Base-by-base conservation (phyloP, 2,113 vertebrate species). In the Tragelaphus scriptus region DNA sequence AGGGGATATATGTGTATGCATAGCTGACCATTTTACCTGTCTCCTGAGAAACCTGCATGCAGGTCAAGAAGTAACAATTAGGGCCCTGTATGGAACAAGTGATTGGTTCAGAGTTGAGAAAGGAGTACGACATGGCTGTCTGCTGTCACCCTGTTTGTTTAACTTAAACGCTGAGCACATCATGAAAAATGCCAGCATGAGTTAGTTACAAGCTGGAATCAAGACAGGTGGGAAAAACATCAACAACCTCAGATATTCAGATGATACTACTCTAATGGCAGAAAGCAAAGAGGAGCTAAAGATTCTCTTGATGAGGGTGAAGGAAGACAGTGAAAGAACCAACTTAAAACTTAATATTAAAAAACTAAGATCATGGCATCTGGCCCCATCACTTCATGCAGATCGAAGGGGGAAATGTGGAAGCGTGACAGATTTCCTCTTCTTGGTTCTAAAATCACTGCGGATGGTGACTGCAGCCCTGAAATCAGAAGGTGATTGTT, bases 51-150 rank as follows among this genome's bases (percentile, higher is more conserved):
- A 71, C n/a, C 65, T 36, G 17, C 36, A 11, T 11, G n/a, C 65
- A 23, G 65, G 65, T 10, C 65, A 21, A 71, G n/a, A 71, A 21
- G n/a, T 6, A 36, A 71, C 4, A 23, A 10, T 36, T 71, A 71
- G 9, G 17, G 17, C 65, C 4, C 17, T 2, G 4, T 71, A 36
- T 21, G 4, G 17, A 36, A 21, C 65, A 71, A 36, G 17, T 71
- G 65, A 21, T 21, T 5, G n/a, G n/a, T 71, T 71, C 65, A 71
- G 65, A 19, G 36, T 23, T 23, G 17, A 71, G 65, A 36, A 71
- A 36, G n/a, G 17, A 71, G n/a, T 23, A 36, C 0, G 19, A 21
- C 19, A 2, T 5, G 19, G 9, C n/a, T 23, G 5, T 11, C n/a
- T 71, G 65, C n/a, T 71, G n/a, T 10, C n/a, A 71, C n/a, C 65